Evolutionary conservation across 2,888 invertebrate species (phyloP).

Genomic region (Calliopum simillimum): DNA sequence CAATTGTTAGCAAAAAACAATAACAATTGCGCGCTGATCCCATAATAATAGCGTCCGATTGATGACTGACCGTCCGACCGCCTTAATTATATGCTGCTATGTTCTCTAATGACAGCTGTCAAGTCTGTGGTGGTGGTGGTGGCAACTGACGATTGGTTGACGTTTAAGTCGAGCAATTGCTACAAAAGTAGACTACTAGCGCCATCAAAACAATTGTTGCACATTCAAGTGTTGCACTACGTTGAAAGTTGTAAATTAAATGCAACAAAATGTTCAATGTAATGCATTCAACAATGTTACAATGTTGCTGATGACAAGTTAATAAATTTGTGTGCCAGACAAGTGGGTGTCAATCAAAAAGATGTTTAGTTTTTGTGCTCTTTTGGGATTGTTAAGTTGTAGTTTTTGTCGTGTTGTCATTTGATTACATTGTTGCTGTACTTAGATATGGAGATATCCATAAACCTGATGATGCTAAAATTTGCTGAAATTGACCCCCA

Average conservation of each 20-base stretch:
- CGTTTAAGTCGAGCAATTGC: slow-evolving; percentile 6
- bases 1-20: neutral
- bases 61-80: neutral
- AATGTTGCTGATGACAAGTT: slow-evolving; percentile 7
- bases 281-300: neutral
- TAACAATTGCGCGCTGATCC: neutral
- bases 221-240: no score
- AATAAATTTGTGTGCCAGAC: neutral
- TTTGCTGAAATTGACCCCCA: no score
- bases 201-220: slow-evolving; percentile 1
- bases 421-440: neutral
- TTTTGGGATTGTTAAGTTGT: no score
- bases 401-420: neutral
- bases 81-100: slow-evolving; percentile 15
- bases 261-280: neutral
- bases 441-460: no score
- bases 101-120: slow-evolving; percentile 28
- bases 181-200: neutral
- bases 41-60: neutral
- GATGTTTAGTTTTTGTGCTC: neutral
- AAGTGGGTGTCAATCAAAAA: neutral
- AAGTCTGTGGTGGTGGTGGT: slow-evolving; percentile 17
- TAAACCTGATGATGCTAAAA: no score
- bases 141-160: slow-evolving; percentile 17
- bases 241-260: slow-evolving; percentile 2